A percentile compares a stretch with the other conserved stretches of the same genome.
These are phyloP conservation scores for Brotula barbata DNA, from an alignment of 2,797 vertebrate genomes.

Conservation along the genomic window DNA sequence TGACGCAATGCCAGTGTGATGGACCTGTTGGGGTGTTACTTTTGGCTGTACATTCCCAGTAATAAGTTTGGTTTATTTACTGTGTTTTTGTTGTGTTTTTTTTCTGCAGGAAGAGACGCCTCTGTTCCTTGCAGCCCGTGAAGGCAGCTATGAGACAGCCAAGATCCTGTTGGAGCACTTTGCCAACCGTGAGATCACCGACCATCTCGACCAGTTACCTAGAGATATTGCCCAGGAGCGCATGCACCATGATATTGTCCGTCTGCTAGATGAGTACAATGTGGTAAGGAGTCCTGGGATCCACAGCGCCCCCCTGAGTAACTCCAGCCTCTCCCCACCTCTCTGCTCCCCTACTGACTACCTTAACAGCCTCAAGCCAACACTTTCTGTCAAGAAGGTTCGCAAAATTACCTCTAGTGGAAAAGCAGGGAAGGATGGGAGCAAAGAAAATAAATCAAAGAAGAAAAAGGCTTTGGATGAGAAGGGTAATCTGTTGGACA, in stretches of 20 bases:
- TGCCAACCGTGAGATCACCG: constrained; percentile 96
- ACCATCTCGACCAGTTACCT: constrained; percentile 96
- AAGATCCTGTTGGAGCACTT: constrained; percentile 95
- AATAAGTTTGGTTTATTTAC: background rate
- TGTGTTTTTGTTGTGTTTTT: background rate
- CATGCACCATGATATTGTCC: constrained; percentile 97
- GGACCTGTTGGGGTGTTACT: background rate
- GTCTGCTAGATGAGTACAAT: constrained; percentile 94
- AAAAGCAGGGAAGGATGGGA: constrained; percentile 86
- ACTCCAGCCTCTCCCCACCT: constrained; percentile 87
- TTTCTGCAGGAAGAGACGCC: constrained; percentile 93
- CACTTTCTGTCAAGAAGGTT: constrained; percentile 87
- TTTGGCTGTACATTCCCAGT: constrained; percentile 1
- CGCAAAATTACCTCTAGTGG: constrained; percentile 88
- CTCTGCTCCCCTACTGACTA: constrained; percentile 94
- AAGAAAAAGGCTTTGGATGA: constrained; percentile 92
- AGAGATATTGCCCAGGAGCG: constrained; percentile 96
- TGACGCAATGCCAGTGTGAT: background rate
- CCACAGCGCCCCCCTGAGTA: constrained; percentile 78
- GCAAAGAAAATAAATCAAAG: constrained; percentile 87
- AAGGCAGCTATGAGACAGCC: constrained; percentile 96
- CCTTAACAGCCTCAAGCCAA: constrained; percentile 88
- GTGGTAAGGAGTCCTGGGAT: constrained; percentile 91
- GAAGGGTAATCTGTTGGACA: constrained; percentile 88
- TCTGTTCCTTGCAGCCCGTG: constrained; percentile 92